Evolutionary conservation across 2,888 invertebrate genomes (phyloP), one percentile per base, ranked within the genome.

Genomic region (Platypus cylindrus): DNA sequence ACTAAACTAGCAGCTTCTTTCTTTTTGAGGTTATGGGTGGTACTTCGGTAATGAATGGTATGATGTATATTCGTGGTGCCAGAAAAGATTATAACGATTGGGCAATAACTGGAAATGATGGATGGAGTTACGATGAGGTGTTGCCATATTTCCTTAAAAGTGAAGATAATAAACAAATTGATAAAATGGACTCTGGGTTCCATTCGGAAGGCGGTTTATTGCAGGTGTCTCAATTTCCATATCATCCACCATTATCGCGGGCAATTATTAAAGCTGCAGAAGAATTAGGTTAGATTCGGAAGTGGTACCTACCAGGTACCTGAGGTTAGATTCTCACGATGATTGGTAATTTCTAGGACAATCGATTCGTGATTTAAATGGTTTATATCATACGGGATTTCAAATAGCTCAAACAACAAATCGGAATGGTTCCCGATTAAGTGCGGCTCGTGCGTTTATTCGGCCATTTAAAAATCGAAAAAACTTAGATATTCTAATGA

Each of bases 21-120:
- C 5, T 18, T 20, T 30, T 41, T 8, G 55, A 80, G 80, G 85
- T 86, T 0, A 62, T 90, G 7, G 93, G 93, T 4, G 93, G 93
- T 1, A 90, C 89, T 1, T 90, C 90, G 11, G 86, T 87, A 0
- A 73, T 93, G 66, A 94, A 94, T 60, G 93, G 93, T 14, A 94
- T 94, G 93, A 90, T 85, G 75, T 93, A 93, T 61, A 84, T 93
- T 45, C 70, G 93, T 16, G 93, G 93, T 1, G 78, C 87, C 37
- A 73, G 79, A 15, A 75, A 74, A 40, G 93, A 93, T 62, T 93
- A 78, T 62, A 86, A 93, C 55, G 70, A 73, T 40, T 93, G 91
- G 93, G 84, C 82, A 0, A 74, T 71, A 0, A 68, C 78, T 39
- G 93, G 93, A 5, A 87, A 85, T 59, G 71, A 76, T 8, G 90